phyloP scores from a whole-genome alignment of 1,140 invertebrate species.

The Macrosteles quadrilineatus region DNA sequence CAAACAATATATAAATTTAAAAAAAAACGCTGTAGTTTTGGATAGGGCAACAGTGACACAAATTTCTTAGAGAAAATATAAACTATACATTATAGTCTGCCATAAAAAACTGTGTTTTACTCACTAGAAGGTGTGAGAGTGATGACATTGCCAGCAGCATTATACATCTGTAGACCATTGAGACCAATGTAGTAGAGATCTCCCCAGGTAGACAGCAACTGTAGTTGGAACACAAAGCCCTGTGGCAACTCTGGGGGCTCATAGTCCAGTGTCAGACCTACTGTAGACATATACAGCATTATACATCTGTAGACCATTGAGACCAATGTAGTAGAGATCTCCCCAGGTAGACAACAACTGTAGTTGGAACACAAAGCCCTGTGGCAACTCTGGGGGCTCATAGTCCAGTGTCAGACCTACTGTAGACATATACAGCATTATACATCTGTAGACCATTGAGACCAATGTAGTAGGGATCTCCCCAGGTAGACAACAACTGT shows the following conservation, averaged over 20 bases:
- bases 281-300: slow-evolving; percentile 50
- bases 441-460: too few species aligned
- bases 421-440: too few species aligned
- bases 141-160: slow-evolving; percentile 62
- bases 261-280: slow-evolving; percentile 48
- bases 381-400: too few species aligned
- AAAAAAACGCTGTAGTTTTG: too few species aligned
- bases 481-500: slow-evolving; percentile 74
- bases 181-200: slow-evolving; percentile 82
- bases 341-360: slow-evolving; percentile 49
- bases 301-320: slow-evolving; percentile 76
- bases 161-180: slow-evolving; percentile 75
- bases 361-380: too few species aligned
- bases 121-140: slow-evolving; percentile 68
- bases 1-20: too few species aligned
- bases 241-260: slow-evolving; percentile 60
- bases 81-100: too few species aligned
- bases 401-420: too few species aligned
- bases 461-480: too few species aligned
- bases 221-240: slow-evolving; percentile 77
- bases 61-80: too few species aligned
- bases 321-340: slow-evolving; percentile 79
- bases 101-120: slow-evolving; percentile 39
- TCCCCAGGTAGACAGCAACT: slow-evolving; percentile 78
- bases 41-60: too few species aligned